A percentile compares a stretch with the other conserved stretches of the same genome.
These are phyloP conservation scores for Chelonia mydas DNA, from an alignment of 2,797 vertebrate species.

Conservation along the genomic window DNA sequence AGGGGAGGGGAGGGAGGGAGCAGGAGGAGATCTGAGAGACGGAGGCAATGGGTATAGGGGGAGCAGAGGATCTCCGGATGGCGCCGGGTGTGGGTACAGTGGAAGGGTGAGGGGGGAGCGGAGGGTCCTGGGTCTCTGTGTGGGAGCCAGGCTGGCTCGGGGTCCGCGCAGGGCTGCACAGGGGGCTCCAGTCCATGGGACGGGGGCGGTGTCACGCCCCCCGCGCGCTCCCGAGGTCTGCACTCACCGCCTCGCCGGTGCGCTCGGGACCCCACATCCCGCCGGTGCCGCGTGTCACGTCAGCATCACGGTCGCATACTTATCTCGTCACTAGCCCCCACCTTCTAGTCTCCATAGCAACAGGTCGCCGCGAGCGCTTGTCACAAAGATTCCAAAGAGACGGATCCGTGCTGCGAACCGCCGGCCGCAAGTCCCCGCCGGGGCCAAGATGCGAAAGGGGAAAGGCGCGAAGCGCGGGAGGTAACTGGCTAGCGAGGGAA, in stretches of 20 bases:
- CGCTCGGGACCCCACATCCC: conserved; percentile 24
- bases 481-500: neutral
- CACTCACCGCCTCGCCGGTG: conserved; percentile 19
- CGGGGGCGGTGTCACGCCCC: neutral
- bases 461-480: conserved; percentile 40
- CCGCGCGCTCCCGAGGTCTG: neutral
- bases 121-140: neutral
- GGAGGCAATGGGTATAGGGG: neutral
- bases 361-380: neutral
- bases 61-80: neutral
- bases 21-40: neutral
- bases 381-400: neutral
- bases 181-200: neutral
- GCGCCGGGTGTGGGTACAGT: neutral
- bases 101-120: neutral
- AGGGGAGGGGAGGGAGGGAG: neutral
- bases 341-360: conserved; percentile 40
- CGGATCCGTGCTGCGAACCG: neutral
- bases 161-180: neutral
- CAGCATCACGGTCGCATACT: neutral
- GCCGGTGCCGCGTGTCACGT: conserved; percentile 3
- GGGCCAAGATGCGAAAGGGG: conserved; percentile 22
- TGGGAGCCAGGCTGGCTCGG: neutral
- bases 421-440: too few species aligned
- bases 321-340: neutral